A percentile compares a stretch with the other conserved stretches of the same genome.
Conservation (phyloP, 2,888 invertebrate genomes). For the Ectobius pallidus region DNA sequence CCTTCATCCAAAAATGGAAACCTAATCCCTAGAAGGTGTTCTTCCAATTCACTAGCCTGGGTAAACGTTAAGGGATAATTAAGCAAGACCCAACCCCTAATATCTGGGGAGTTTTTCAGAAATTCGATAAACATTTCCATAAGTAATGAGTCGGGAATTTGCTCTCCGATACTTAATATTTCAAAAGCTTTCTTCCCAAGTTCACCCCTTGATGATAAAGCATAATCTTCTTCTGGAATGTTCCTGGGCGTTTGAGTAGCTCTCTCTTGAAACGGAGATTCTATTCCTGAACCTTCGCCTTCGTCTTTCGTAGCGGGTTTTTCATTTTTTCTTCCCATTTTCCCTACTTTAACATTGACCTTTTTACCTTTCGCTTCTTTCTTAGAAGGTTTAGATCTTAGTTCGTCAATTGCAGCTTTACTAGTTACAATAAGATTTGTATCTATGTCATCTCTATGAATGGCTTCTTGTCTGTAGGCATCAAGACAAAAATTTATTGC, state of each 20-base stretch:
- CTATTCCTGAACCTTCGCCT: not conserved
- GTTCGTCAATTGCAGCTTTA: not conserved
- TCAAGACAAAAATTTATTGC: not conserved
- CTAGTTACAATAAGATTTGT: not conserved
- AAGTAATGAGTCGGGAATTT: conserved; percentile 61
- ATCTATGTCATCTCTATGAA: not conserved
- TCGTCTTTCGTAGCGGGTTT: not conserved
- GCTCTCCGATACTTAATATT: conserved; percentile 60
- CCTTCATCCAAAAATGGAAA: conserved; percentile 54
- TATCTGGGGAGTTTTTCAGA: conserved; percentile 56
- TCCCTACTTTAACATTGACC: too few relatives aligned
- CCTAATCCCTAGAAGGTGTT: conserved; percentile 60
- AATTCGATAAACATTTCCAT: conserved; percentile 67
- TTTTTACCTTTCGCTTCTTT: not conserved
- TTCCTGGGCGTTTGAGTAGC: conserved; percentile 65
- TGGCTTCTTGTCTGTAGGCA: not conserved
- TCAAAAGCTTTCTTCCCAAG: conserved; percentile 64
- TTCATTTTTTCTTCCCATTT: too few relatives aligned
- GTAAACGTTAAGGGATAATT: conserved; percentile 66
- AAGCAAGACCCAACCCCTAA: conserved; percentile 66
- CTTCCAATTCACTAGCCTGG: conserved; percentile 66
- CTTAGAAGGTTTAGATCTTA: not conserved
- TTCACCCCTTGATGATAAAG: conserved; percentile 54
- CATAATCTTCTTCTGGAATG: conserved; percentile 43
- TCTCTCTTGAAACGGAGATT: not conserved